These are phyloP conservation scores for Drosophila tanythrix DNA, from an alignment of 2,888 invertebrate species.

Conservation along the genomic window DNA sequence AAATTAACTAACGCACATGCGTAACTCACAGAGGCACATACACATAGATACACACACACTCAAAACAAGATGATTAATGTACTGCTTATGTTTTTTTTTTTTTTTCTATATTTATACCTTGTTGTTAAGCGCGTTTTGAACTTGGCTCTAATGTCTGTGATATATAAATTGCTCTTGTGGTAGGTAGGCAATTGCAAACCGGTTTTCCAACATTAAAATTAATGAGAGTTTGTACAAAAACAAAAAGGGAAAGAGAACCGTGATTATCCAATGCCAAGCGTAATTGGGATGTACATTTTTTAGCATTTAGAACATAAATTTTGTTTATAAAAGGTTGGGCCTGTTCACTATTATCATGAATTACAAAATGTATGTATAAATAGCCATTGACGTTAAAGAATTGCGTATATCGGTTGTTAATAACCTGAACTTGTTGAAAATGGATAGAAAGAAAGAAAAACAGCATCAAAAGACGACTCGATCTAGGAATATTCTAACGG, in stretches of 20 bases:
- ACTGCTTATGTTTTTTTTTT: conserved; percentile 27
- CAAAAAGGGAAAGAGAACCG: background rate
- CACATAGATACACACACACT: conserved; percentile 1
- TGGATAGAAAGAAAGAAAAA: background rate
- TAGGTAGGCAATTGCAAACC: conserved; percentile 57
- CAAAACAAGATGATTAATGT: conserved; percentile 59
- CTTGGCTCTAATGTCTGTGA: conserved; percentile 50
- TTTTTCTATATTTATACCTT: background rate
- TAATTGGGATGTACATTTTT: background rate
- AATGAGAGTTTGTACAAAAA: conserved; percentile 23
- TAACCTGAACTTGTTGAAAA: background rate
- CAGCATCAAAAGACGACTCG: no score
- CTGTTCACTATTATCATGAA: background rate
- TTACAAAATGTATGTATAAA: background rate
- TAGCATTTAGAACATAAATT: conserved; percentile 1
- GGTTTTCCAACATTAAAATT: conserved; percentile 57
- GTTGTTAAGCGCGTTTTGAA: conserved; percentile 37
- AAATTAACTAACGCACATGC: conserved; percentile 78
- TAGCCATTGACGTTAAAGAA: background rate
- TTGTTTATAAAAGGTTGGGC: background rate
- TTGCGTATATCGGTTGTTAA: background rate
- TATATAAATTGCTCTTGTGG: conserved; percentile 44
- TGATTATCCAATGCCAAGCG: conserved; percentile 26
- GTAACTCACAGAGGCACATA: conserved; percentile 44
- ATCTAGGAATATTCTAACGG: no score